Evolutionary conservation across 2,113 vertebrate species (phyloP).

Genomic region (Lophochroa leadbeateri): DNA sequence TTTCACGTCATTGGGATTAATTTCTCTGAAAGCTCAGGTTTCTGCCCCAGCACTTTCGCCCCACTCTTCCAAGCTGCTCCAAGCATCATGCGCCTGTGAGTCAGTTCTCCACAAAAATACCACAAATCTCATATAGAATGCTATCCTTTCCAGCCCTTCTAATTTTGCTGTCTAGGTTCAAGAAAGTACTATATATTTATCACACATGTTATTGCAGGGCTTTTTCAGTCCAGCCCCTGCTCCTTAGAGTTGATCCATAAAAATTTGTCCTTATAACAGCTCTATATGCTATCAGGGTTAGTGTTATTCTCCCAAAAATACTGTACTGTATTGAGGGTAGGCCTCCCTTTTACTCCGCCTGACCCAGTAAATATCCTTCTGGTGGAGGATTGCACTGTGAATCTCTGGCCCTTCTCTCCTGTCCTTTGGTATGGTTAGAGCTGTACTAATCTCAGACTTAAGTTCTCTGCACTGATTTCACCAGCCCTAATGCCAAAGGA

Average conservation of each 20-base stretch:
- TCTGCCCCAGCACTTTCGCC: neutral
- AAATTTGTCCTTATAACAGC: neutral
- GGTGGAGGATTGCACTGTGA: neutral
- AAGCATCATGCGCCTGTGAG: constrained; percentile 21
- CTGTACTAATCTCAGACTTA: neutral
- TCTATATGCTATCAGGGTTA: neutral
- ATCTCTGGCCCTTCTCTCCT: neutral
- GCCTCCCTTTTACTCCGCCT: neutral
- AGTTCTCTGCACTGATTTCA: neutral
- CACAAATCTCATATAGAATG: neutral
- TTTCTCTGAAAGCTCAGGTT: constrained; percentile 24
- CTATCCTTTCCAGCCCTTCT: neutral
- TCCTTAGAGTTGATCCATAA: neutral
- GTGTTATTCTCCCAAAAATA: neutral
- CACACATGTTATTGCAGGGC: neutral
- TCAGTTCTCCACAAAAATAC: constrained; percentile 9
- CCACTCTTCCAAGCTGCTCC: neutral
- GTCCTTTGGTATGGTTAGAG: neutral
- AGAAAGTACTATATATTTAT: neutral
- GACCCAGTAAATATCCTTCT: neutral
- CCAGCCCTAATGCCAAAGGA: neutral
- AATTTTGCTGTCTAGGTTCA: neutral
- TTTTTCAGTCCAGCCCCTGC: neutral
- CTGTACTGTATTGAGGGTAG: neutral
- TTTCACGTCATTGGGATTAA: neutral